Evolutionary conservation across 2,888 invertebrate species (phyloP).

Genomic region (Caenorhabditis sulstoni): DNA sequence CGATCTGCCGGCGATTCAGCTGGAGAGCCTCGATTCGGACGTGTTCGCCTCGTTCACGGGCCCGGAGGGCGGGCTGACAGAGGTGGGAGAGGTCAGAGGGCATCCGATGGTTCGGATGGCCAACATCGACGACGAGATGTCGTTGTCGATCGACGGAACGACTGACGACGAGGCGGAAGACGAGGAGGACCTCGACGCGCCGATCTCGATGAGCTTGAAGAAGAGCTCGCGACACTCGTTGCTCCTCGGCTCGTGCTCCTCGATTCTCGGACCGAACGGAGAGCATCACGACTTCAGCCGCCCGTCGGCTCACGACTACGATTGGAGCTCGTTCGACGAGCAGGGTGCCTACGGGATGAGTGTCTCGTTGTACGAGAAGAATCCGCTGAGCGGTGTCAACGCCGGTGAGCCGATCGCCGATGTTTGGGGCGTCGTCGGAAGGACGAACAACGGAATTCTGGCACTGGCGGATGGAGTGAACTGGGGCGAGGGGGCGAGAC

Average conservation of each 20-base stretch:
- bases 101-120: conserved; percentile 77
- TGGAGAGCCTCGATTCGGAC: conserved; percentile 63
- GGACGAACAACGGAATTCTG: conserved; percentile 87
- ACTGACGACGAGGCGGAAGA: conserved; percentile 68
- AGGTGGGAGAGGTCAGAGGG: conserved; percentile 80
- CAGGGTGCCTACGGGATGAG: conserved; percentile 86
- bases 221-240: conserved; percentile 49
- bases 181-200: conserved; percentile 68
- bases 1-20: conserved; percentile 67
- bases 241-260: conserved; percentile 70
- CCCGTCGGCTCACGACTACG: conserved; percentile 64
- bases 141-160: conserved; percentile 72
- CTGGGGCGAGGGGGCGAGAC: conserved; percentile 89
- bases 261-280: conserved; percentile 67
- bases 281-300: conserved; percentile 49
- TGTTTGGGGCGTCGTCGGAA: conserved; percentile 87
- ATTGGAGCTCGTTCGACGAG: conserved; percentile 84
- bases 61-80: conserved; percentile 88
- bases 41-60: conserved; percentile 87
- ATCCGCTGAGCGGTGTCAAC: conserved; percentile 86
- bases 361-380: conserved; percentile 89
- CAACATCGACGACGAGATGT: conserved; percentile 79
- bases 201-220: conserved; percentile 56
- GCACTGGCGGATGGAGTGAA: conserved; percentile 92
- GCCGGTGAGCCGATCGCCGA: conserved; percentile 89